phyloP scores from a whole-genome alignment of 2,797 vertebrate genomes.

The Onychomys arenicola region DNA sequence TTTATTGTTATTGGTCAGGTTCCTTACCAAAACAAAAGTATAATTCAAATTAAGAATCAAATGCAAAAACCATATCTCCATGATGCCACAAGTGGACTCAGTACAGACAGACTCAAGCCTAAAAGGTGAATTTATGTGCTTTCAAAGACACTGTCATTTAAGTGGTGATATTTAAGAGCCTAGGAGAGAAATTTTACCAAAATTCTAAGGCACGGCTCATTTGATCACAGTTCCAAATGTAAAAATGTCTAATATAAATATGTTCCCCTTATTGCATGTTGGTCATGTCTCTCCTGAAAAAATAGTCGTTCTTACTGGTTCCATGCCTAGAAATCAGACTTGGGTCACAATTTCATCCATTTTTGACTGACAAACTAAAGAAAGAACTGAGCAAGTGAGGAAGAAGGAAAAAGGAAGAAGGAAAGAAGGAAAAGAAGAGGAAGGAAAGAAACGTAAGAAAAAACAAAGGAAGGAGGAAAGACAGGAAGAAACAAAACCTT shows the following conservation, averaged over 20 bases:
- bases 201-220: not conserved
- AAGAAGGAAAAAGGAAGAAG: no score
- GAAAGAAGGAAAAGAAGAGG: not conserved
- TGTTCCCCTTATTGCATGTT: not conserved
- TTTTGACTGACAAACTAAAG: not conserved
- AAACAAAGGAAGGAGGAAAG: not conserved
- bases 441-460: no score
- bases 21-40: constrained; percentile 10
- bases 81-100: not conserved
- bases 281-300: not conserved
- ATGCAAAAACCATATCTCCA: not conserved
- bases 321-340: not conserved
- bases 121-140: not conserved
- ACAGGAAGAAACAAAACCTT: not conserved
- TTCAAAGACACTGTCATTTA: not conserved
- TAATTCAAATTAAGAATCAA: constrained; percentile 58
- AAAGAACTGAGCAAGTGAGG: not conserved
- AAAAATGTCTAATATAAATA: constrained; percentile 28
- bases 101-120: not conserved
- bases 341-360: not conserved
- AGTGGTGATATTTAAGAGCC: not conserved
- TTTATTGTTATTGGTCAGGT: constrained; percentile 74
- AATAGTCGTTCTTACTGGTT: not conserved
- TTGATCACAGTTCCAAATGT: not conserved
- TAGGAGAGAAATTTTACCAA: not conserved